These are phyloP conservation scores for Leucoraja erinaceus DNA, from an alignment of 2,113 vertebrate genomes.

Conservation along the genomic window DNA sequence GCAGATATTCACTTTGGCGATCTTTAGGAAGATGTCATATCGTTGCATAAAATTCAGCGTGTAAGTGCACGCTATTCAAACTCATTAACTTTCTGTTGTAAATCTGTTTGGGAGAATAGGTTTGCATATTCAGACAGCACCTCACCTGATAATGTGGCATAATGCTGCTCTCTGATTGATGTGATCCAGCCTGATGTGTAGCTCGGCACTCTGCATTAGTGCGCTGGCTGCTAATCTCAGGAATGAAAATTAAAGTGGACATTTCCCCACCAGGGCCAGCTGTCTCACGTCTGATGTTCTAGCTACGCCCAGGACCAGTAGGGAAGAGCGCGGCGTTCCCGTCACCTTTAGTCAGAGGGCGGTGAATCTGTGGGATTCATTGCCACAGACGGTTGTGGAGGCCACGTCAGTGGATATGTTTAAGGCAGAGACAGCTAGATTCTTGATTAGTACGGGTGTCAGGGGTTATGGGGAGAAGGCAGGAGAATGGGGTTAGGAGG, in stretches of 20 bases:
- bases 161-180: constrained; percentile 5
- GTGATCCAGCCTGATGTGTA: neutral
- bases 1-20: constrained; percentile 35
- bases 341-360: no score
- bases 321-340: neutral
- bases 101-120: neutral
- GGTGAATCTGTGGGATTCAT: no score
- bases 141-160: neutral
- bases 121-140: constrained; percentile 10
- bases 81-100: constrained; percentile 30
- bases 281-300: neutral
- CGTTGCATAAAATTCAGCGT: constrained; percentile 10
- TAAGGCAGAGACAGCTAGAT: no score
- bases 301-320: no score
- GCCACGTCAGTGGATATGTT: no score
- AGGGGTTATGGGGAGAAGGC: no score
- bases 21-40: constrained; percentile 22
- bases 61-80: constrained; percentile 22
- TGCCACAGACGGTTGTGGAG: no score
- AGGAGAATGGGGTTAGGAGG: no score
- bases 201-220: neutral
- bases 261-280: neutral
- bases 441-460: no score
- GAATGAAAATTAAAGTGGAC: neutral
- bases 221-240: neutral